Evolutionary conservation across 2,797 vertebrate species (phyloP), one percentile per base, ranked within the genome.

Genomic region (Steatocranus sp.): DNA sequence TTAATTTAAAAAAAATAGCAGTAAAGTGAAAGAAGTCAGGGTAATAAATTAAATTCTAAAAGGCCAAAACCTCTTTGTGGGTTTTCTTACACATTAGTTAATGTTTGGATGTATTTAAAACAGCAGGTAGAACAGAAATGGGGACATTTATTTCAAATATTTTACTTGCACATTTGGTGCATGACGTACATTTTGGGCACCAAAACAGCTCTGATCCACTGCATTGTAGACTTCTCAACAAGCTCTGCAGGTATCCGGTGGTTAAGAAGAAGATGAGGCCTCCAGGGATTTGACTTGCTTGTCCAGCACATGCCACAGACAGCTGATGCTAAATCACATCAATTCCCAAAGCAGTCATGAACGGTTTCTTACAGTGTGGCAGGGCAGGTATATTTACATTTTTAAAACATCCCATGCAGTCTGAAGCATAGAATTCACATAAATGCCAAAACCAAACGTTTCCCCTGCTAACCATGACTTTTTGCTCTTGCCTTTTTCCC

Each of bases 1-100:
- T 58, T 1, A 17, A 17, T 53, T 1, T 0, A 1, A 51, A 48
- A 49, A 14, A 51, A 14, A 25, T 1, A 5, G 51, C 53, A 9
- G 53, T 9, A 5, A 54, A 54, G 53, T 27, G 25, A 54, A 17
- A 27, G 53, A 27, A 27, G 18, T 61, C 18, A n/a, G 30, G 18
- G 56, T 61, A 34, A 36, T 61, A 36, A 34, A 61, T 61, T 3
- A 61, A 34, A 61, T 61, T n/a, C 30, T 34, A 56, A 1, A 56
- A 56, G 3, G 8, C 53, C 15, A 56, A 56, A 56, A 56, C 1
- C 15, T 56, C 53, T 30, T 56, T 56, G 53, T 15, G 8, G 8
- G 25, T 54, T 54, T 54, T 54, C 53, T 54, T 54, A 54, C 14
- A 54, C 53, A 54, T 54, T 30, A 17, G 14, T 54, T 54, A 18